Conservation (phyloP, 2,113 vertebrate genomes). For the Alexandromys fortis region DNA sequence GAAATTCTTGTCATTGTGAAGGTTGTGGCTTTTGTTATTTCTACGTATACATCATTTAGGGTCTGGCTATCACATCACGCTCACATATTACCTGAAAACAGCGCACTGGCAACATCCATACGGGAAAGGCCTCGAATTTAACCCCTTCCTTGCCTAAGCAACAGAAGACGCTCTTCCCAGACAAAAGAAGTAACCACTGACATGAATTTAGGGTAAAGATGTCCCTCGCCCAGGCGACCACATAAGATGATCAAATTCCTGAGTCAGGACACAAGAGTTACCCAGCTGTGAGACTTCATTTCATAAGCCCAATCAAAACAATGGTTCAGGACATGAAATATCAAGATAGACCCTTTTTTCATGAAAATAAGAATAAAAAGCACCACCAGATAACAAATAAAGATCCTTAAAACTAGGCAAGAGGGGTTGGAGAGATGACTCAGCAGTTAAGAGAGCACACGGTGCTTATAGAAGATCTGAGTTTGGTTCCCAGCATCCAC, state of each 20-base stretch:
- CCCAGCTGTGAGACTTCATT: neutral
- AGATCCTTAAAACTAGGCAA: neutral
- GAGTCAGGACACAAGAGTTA: neutral
- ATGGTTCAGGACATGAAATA: neutral
- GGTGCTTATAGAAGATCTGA: neutral
- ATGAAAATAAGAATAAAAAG: neutral
- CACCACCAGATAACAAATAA: neutral
- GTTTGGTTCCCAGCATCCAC: neutral
- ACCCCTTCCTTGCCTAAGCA: neutral
- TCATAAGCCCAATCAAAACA: neutral
- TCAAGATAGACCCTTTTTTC: neutral
- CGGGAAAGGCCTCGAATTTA: slow-evolving; percentile 2
- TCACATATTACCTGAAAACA: neutral
- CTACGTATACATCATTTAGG: neutral
- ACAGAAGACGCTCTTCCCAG: neutral
- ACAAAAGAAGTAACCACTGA: neutral
- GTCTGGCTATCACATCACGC: neutral
- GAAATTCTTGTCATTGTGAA: neutral
- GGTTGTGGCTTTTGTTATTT: neutral
- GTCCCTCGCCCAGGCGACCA: neutral
- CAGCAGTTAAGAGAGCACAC: neutral
- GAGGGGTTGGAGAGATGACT: neutral
- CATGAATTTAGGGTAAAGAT: neutral
- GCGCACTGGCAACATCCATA: neutral
- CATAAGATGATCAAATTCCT: slow-evolving; percentile 21